phyloP scores from a whole-genome alignment of 1,140 invertebrate genomes.

The Leucophenga varia region DNA sequence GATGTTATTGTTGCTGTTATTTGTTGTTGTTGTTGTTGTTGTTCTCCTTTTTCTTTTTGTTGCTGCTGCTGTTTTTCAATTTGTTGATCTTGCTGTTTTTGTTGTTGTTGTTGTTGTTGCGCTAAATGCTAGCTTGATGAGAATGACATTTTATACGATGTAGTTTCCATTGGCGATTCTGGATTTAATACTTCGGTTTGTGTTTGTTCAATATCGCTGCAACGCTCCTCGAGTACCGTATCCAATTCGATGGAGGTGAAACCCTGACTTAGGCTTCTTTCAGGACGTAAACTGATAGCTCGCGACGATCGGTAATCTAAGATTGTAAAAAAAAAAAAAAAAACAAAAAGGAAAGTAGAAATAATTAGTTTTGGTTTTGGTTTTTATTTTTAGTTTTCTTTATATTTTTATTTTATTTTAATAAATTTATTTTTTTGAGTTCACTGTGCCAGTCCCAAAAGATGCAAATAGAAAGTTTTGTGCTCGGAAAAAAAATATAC shows the following conservation, averaged over 20 bases:
- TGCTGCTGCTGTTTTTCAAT: slow-evolving; percentile 16
- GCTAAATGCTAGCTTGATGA: slow-evolving; percentile 55
- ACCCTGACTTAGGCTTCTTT: slow-evolving; percentile 65
- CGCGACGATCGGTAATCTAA: slow-evolving; percentile 62
- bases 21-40: slow-evolving; percentile 5
- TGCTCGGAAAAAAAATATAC: too few relatives aligned
- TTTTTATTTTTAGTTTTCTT: too few relatives aligned
- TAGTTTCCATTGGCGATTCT: slow-evolving; percentile 50
- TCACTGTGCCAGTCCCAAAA: neutral
- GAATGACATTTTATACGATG: slow-evolving; percentile 49
- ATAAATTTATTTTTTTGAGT: neutral
- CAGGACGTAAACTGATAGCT: slow-evolving; percentile 67
- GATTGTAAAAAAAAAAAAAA: slow-evolving; percentile 5
- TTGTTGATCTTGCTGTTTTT: slow-evolving; percentile 26
- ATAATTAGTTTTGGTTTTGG: too few relatives aligned
- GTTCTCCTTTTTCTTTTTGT: slow-evolving; percentile 12
- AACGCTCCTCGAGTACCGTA: slow-evolving; percentile 77
- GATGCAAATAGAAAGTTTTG: too few relatives aligned
- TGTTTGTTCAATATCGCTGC: slow-evolving; percentile 71
- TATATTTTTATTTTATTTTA: neutral
- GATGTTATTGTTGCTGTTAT: neutral
- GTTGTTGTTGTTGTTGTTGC: slow-evolving; percentile 8
- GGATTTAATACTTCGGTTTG: slow-evolving; percentile 54
- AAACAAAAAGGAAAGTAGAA: neutral
- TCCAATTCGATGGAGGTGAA: slow-evolving; percentile 75